A percentile compares a stretch with the other conserved stretches of the same genome.
Conservation (phyloP, 2,797 vertebrate genomes). For the Cossypha niveicapilla region DNA sequence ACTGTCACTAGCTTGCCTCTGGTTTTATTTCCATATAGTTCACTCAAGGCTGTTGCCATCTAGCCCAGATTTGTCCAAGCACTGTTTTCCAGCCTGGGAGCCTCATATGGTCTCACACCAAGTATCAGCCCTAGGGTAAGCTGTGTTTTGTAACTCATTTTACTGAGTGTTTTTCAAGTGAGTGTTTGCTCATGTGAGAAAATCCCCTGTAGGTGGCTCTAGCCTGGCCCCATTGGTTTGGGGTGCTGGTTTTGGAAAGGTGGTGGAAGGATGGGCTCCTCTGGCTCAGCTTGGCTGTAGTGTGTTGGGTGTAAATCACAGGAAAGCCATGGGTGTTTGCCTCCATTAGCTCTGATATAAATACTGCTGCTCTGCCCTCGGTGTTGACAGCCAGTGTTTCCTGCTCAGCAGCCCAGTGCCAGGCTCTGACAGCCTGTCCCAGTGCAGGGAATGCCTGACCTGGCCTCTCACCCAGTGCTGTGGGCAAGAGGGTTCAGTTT, state of each 20-base stretch:
- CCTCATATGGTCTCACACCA: accelerated
- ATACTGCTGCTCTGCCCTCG: background rate
- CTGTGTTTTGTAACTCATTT: background rate
- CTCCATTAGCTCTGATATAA: background rate
- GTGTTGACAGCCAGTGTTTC: background rate
- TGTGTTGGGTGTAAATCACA: background rate
- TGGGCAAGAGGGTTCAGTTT: background rate
- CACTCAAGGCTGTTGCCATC: background rate
- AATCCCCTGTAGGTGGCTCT: background rate
- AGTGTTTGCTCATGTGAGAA: background rate
- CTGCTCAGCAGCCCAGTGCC: background rate
- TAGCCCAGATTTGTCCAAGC: background rate
- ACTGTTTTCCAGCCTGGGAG: background rate
- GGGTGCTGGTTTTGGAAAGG: background rate
- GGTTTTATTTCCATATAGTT: background rate
- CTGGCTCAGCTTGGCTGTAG: background rate
- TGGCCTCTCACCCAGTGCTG: background rate
- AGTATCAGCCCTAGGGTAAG: background rate
- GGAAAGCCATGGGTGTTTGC: accelerated
- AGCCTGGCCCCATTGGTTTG: accelerated
- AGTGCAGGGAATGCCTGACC: background rate
- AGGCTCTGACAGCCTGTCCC: background rate
- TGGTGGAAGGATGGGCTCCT: background rate
- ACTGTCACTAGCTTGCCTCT: background rate
- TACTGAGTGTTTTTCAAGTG: background rate